Evolutionary conservation across 2,888 invertebrate genomes (phyloP), one percentile per base, ranked within the genome.

Genomic region (Drosophila multiciliata): DNA sequence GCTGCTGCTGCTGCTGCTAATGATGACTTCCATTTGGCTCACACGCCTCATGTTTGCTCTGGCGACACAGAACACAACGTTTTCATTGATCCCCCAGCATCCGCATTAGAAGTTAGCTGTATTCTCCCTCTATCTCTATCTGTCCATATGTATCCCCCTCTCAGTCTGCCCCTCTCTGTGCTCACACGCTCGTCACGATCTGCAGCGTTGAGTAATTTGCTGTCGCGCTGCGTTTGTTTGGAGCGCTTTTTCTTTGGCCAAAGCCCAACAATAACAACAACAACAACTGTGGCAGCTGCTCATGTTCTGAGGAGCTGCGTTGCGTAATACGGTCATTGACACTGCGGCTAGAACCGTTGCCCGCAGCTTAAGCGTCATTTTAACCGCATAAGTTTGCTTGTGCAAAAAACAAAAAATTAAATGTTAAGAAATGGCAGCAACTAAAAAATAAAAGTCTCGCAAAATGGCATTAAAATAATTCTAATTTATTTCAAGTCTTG

Each of bases 291-390:
- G 33, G 49, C 33, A 50, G 49, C 52, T 73, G 67, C 66, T 69
- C 67, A 64, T 60, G 66, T 75, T 80, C 80, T 79, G 65, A 73
- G 66, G 67, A 63, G 78, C 75, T 78, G 78, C 68, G 89, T 90
- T 90, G 89, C 91, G 91, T 90, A 90, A 90, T 90, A 90, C 90
- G 90, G 90, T 90, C 90, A 84, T 91, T 90, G 90, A 91, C 90
- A 71, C 78, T 57, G 35, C 23, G 55, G 68, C 73, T 50, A 66
- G 60, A 61, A 78, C 71, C 84, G 73, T 76, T 69, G 76, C 32
- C 64, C 49, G 57, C 26, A 58, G 71, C 75, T 83, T 75, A 68
- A 68, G 32, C 75, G 66, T 40, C 69, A 71, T 66, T 78, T 69
- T 64, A 66, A 63, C 62, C 54, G 53, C 70, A 64, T 61, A 40